Evolutionary conservation across 1,140 invertebrate genomes (phyloP), one percentile per base, ranked within the genome.

Genomic region (Conus ventricosus): DNA sequence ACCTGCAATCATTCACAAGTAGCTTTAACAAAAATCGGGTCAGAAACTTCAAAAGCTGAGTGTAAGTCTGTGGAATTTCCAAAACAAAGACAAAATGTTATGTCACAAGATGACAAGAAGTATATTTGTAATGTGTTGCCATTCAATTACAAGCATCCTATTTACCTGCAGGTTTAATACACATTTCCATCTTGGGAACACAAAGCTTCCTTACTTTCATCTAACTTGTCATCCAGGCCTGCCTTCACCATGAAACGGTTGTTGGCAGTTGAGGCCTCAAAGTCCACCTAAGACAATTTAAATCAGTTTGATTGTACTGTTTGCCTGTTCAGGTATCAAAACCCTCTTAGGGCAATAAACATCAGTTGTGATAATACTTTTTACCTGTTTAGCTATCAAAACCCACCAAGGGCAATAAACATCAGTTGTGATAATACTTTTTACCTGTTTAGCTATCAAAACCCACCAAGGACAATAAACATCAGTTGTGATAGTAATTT

Each of bases 211-310:
- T 91, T 92, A 95, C 96, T 96, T 94, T 97, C 97, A 94, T 98
- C 97, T 55, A 97, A 94, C 67, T 96, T 95, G 3, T 95, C 93
- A 94, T 97, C 97, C 2, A 97, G 96, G 76, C 97, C 97, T 67
- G 95, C 91, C 91, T 97, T 97, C 0, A 97, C 96, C 2, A 96
- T 96, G 92, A 97, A 97, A 92, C 96, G 96, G 85, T 96, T 96
- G 90, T 96, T 96, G 10, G 94, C 92, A 90, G 96, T 96, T 23
- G 96, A 96, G 84, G 96, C 95, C 25, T 97, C 96, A 92, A 97
- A 97, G 93, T 98, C 97, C 87, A 97, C 96, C 90, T 96, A 84
- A 20, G 93, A 91, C 39, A 90, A 60, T 20, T 83, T 71, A 85
- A 76, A 88, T 39, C 80, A 23, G 4, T 87, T 11, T 80, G n/a